These are phyloP conservation scores for Bombylius discolor DNA, from an alignment of 2,888 invertebrate genomes.

Conservation along the genomic window DNA sequence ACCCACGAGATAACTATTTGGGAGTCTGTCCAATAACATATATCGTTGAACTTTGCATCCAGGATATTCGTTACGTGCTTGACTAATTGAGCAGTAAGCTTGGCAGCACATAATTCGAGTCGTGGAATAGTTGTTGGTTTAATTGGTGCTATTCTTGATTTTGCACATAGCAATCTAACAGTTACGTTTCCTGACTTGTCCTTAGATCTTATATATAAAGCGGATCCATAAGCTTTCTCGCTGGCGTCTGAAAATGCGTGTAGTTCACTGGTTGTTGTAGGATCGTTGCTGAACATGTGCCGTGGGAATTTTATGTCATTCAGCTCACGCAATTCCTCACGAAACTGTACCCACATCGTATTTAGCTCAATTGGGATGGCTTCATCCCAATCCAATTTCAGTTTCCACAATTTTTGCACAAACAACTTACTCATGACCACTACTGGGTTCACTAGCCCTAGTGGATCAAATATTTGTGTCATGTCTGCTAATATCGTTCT, in stretches of 20 bases:
- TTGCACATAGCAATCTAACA: not conserved
- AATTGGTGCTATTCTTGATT: conserved; percentile 7
- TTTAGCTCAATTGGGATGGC: no score
- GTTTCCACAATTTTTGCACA: no score
- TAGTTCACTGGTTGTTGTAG: not conserved
- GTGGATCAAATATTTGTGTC: not conserved
- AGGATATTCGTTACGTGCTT: no score
- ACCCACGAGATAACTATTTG: no score
- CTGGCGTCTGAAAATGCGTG: not conserved
- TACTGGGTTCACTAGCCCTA: no score
- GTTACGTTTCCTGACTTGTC: not conserved
- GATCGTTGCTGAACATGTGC: not conserved
- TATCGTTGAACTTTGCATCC: no score
- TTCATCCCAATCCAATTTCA: no score
- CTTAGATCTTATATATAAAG: not conserved
- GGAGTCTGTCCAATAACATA: no score
- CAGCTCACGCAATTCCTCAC: not conserved
- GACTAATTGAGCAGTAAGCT: no score
- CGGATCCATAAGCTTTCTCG: not conserved
- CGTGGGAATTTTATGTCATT: not conserved
- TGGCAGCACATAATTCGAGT: conserved; percentile 4
- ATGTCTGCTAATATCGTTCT: not conserved
- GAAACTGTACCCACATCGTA: no score
- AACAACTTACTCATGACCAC: no score
- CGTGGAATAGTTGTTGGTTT: conserved; percentile 6